A percentile compares a stretch with the other conserved stretches of the same genome.
Evolutionary conservation across 1,140 invertebrate species (phyloP).

Genomic region (Plectrocnemia conspersa): DNA sequence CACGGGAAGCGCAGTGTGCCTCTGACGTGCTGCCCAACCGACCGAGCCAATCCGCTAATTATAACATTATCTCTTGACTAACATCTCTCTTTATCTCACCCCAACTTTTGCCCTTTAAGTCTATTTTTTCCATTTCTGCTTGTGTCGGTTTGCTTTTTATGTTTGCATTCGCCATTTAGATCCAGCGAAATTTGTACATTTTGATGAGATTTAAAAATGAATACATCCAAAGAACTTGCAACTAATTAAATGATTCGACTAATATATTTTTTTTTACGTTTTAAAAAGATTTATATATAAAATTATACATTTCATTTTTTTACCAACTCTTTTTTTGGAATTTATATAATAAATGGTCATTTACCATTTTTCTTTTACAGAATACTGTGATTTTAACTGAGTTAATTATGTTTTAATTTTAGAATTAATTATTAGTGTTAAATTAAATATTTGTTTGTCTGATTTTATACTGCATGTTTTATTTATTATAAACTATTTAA

Average conservation of each 20-base stretch:
- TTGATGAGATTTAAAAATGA: neutral
- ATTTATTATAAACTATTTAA: no score
- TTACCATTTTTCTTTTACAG: no score
- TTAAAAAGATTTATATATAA: neutral
- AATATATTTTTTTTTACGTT: neutral
- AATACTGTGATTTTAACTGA: no score
- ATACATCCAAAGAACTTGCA: neutral
- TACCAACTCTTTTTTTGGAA: no score
- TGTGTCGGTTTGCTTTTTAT: neutral
- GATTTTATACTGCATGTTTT: no score
- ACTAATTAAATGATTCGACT: neutral
- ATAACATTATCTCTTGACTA: conserved; percentile 30
- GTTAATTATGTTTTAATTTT: no score
- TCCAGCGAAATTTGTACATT: neutral
- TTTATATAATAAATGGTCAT: no score
- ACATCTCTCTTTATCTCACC: conserved; percentile 3
- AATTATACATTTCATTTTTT: no score
- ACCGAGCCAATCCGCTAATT: conserved; percentile 16
- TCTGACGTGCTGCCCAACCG: conserved; percentile 2
- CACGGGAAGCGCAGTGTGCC: conserved; percentile 15
- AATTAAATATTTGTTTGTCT: no score
- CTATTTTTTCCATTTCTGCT: neutral
- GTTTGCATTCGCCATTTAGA: neutral
- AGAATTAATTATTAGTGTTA: no score
- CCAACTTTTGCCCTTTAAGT: neutral